Evolutionary conservation across 2,888 invertebrate genomes (phyloP), one percentile per base, ranked within the genome.

Genomic region (Dicranocentrus wangi): DNA sequence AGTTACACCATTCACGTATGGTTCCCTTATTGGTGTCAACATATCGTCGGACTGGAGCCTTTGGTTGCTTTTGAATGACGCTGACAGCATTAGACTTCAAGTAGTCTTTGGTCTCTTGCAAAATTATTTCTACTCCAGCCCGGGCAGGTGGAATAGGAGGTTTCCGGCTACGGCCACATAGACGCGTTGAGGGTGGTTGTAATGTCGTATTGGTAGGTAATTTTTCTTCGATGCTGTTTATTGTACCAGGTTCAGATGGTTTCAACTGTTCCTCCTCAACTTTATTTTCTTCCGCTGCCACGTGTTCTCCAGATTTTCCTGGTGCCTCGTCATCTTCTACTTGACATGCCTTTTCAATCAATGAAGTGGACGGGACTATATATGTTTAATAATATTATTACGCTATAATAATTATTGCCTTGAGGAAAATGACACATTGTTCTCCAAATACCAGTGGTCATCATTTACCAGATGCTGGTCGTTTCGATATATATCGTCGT

Each of bases 401-500:
- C n/a, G n/a, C n/a, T n/a, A n/a, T 39, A 39, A n/a, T n/a, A n/a
- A n/a, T n/a, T n/a, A n/a, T n/a, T n/a, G n/a, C n/a, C n/a, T n/a
- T n/a, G n/a, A n/a, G n/a, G n/a, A n/a, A n/a, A n/a, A n/a, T n/a
- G n/a, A n/a, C n/a, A n/a, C n/a, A n/a, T n/a, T n/a, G n/a, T n/a
- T n/a, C n/a, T n/a, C n/a, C 8, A 53, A n/a, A 53, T n/a, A 8
- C n/a, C 8, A 7, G n/a, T n/a, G n/a, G n/a, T n/a, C 23, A 55
- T 58, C 32, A 60, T 76, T 75, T 51, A 77, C 77, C 69, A 42
- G 77, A 69, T 2, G 17, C 25, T 19, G 69, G 77, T 27, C 80
- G 76, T n/a, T 83, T 25, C 0, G 85, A 83, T 2, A 86, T 82
- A 7, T 84, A 82, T 19, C 75, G 72, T 43, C 92, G 91, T 51